Evolutionary conservation across 2,888 invertebrate genomes (phyloP), one percentile per base, ranked within the genome.

Genomic region (Autographa gamma): DNA sequence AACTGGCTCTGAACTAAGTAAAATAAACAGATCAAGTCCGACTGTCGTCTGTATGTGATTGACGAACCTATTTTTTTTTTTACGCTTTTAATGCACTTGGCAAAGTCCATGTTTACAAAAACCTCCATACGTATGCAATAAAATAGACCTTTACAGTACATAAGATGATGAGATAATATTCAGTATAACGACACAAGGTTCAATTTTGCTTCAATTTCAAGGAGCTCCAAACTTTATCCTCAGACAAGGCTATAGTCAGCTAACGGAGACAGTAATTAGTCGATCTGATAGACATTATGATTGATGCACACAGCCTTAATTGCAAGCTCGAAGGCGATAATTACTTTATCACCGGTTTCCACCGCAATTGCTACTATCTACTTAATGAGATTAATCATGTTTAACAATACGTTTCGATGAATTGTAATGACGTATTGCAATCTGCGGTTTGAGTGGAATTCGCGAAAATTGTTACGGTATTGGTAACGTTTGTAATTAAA

Each of bases 301-400:
- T 88, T 85, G 89, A 90, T 86, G 83, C 76, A 76, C 71, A 74
- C 69, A 63, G 66, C 77, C 82, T 75, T 87, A 86, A 88, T 87
- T 88, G 85, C 82, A 70, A 68, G 84, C 69, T 74, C 63, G 83
- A 70, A 81, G 83, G 85, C 82, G 88, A 86, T 91, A 91, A 91
- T 91, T 90, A 88, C 87, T 87, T 90, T 90, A 91, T 90, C 88
- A 85, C 84, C 74, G 81, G 72, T 79, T 61, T 72, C 71, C 82
- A 80, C 78, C 76, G 74, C 76, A 66, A 77, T 81, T 75, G 75
- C 67, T 63, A 60, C 73, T 71, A 48, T 48, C 48, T 48, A 66
- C 61, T 76, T 68, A 73, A 82, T 76, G 63, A 68, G 68, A 74
- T 73, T 71, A 73, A 73, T 70, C 71, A 62, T 71, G 65, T 71